Evolutionary conservation across 2,113 vertebrate genomes (phyloP), one percentile per base, ranked within the genome.

Genomic region (Plecotus auritus): DNA sequence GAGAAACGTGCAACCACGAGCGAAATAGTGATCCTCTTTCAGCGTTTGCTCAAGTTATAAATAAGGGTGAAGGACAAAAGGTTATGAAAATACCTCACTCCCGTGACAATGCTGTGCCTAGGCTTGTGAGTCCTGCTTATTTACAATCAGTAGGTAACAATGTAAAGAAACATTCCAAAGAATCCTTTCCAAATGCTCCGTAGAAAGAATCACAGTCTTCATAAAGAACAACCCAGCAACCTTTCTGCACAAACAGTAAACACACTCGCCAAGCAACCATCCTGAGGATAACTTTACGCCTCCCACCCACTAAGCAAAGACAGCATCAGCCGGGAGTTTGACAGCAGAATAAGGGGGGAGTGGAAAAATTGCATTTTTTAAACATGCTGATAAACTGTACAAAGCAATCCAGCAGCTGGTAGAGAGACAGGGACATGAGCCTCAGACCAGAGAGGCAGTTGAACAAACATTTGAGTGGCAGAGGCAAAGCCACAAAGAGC

Each of bases 91-190:
- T 35, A 32, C n/a, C 30, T 84, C 4, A 22, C 42, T 59, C 51
- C 77, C 1, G 7, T 54, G 88, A 70, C 5, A 61, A 67, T n/a
- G 11, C 64, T 20, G 11, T 12, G 47, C 30, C 16, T 18, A 35
- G 45, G 26, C 61, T 30, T 4, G 10, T 0, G 2, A 20, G 56
- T 18, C 37, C 49, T 11, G 16, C 16, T 76, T 77, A 86, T 37
- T 66, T 42, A 64, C 18, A 74, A 73, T 73, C 4, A 64, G 0
- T 40, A 23, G 49, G 64, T 35, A 64, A 81, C 23, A 88, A 78
- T 49, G 85, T 74, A 74, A 72, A 77, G 80, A 95, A 91, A 93
- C 67, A 88, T 82, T 73, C 26, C 61, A 91, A 92, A 88, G 80
- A 88, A 74, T 66, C 89, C 47, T 92, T 94, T 80, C 18, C 30